These are phyloP conservation scores for Druon quercuslanigerum DNA, from an alignment of 1,140 invertebrate species.

Conservation along the genomic window DNA sequence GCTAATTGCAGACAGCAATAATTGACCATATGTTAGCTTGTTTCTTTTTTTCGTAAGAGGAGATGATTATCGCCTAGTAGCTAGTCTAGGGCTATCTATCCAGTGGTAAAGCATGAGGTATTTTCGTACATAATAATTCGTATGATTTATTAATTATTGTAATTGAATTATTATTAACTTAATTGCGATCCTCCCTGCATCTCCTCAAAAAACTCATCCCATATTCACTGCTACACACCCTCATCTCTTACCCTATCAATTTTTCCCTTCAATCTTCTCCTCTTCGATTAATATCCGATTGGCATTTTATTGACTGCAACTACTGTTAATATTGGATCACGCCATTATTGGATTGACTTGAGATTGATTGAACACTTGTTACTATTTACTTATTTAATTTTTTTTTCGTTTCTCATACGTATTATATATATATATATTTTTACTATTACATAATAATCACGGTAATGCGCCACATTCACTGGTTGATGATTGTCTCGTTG, in stretches of 20 bases:
- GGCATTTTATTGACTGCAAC: constrained; percentile 64
- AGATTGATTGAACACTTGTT: constrained; percentile 65
- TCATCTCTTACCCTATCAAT: neutral
- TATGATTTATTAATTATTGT: constrained; percentile 72
- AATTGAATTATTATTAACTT: constrained; percentile 69
- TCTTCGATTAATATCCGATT: constrained; percentile 54
- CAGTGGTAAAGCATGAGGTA: constrained; percentile 75
- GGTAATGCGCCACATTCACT: constrained; percentile 74
- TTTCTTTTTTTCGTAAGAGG: constrained; percentile 47
- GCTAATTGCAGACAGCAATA: constrained; percentile 58
- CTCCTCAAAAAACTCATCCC: constrained; percentile 43
- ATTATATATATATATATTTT: constrained; percentile 47
- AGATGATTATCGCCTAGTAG: constrained; percentile 59
- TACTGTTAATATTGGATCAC: constrained; percentile 64
- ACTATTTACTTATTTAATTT: constrained; percentile 51
- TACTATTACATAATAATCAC: constrained; percentile 72
- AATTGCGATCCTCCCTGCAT: constrained; percentile 63
- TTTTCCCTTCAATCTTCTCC: constrained; percentile 12
- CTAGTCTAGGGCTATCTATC: constrained; percentile 72
- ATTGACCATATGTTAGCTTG: constrained; percentile 47
- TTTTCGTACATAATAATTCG: constrained; percentile 73
- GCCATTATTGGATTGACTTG: constrained; percentile 62
- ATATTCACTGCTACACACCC: neutral
- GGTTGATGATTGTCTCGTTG: constrained; percentile 72
- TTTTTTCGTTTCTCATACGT: constrained; percentile 53